These are phyloP conservation scores for Agrypnus murinus DNA, from an alignment of 2,888 invertebrate species.

Conservation along the genomic window DNA sequence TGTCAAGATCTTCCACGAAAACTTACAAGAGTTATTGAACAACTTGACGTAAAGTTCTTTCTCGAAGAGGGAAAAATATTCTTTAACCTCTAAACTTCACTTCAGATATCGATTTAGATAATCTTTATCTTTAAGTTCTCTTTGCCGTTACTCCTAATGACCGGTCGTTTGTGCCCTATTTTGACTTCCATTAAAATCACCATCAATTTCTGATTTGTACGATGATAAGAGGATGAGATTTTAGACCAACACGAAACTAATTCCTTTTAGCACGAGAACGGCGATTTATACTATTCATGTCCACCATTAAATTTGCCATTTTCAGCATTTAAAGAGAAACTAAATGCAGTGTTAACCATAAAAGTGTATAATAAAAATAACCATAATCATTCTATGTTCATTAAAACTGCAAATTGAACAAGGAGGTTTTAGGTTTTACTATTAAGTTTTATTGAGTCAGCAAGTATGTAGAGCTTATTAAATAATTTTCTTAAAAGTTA, in stretches of 20 bases:
- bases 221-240: conserved; percentile 19
- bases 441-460: no score
- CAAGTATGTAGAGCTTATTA: no score
- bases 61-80: background rate
- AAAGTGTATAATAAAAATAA: conserved; percentile 2
- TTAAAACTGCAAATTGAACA: conserved; percentile 19
- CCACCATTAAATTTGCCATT: conserved; percentile 2
- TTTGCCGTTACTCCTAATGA: conserved; percentile 9
- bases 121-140: conserved; percentile 4
- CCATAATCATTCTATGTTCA: conserved; percentile 6
- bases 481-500: no score
- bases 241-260: conserved; percentile 12
- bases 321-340: conserved; percentile 8
- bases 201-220: conserved; percentile 25
- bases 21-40: no score
- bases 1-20: no score
- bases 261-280: conserved; percentile 7
- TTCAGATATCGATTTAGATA: conserved; percentile 21
- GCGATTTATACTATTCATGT: conserved; percentile 7
- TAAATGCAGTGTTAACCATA: conserved; percentile 11
- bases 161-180: conserved; percentile 23
- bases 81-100: conserved; percentile 8
- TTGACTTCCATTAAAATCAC: conserved; percentile 26
- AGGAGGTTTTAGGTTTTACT: background rate
- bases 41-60: no score